These are phyloP conservation scores for Mastomys coucha DNA, from an alignment of 2,113 vertebrate genomes.

Conservation along the genomic window DNA sequence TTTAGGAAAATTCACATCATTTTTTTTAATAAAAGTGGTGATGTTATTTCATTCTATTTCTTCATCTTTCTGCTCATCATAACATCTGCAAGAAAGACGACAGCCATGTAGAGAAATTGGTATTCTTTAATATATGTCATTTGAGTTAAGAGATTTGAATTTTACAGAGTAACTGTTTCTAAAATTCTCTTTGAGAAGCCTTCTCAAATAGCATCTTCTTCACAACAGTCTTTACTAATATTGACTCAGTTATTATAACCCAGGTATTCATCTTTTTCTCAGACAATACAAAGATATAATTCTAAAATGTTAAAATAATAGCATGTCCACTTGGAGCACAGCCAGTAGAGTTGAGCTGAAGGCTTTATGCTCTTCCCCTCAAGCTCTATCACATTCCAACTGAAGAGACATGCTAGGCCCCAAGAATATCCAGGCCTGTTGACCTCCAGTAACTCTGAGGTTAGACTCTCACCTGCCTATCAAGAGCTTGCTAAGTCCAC, in stretches of 20 bases:
- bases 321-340: no score
- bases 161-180: constrained; percentile 43
- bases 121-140: constrained; percentile 57
- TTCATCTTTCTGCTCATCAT: constrained; percentile 9
- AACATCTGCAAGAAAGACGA: constrained; percentile 37
- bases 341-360: no score
- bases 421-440: no score
- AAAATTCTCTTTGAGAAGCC: constrained; percentile 53
- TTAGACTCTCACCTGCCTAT: no score
- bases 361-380: no score
- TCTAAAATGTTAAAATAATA: not conserved
- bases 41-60: constrained; percentile 9
- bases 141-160: constrained; percentile 53
- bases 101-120: constrained; percentile 34
- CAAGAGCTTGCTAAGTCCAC: no score
- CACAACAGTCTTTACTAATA: not conserved
- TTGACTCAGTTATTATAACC: not conserved
- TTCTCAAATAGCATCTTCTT: not conserved
- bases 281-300: not conserved
- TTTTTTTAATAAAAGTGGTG: not conserved
- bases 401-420: no score
- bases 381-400: no score
- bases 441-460: no score
- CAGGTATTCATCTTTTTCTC: not conserved
- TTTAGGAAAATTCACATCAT: not conserved